A percentile compares a stretch with the other conserved stretches of the same genome.
phyloP scores from a whole-genome alignment of 2,888 invertebrate species.

The Chrysolina americana region DNA sequence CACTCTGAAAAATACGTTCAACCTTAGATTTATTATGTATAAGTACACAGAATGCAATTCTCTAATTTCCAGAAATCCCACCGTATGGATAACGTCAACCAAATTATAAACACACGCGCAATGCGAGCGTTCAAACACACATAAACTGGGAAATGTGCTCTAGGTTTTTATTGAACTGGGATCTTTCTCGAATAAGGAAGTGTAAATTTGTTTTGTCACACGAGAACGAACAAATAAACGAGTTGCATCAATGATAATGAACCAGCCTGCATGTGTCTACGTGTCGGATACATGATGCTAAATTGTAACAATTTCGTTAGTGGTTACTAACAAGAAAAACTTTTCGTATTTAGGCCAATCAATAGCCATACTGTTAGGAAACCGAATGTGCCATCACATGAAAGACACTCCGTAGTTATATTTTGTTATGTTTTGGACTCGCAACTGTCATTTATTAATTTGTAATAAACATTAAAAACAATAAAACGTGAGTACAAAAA shows the following conservation, averaged over 20 bases:
- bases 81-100: not conserved
- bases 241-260: constrained; percentile 28
- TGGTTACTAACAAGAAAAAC: not conserved
- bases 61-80: constrained; percentile 12
- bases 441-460: too few relatives aligned
- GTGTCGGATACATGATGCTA: not conserved
- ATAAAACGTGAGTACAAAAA: too few relatives aligned
- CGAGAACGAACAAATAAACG: constrained; percentile 34
- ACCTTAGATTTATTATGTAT: too few relatives aligned
- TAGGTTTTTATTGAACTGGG: constrained; percentile 3
- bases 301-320: constrained; percentile 3
- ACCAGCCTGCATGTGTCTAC: constrained; percentile 23
- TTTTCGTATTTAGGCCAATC: not conserved
- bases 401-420: too few relatives aligned
- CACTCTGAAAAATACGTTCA: too few relatives aligned
- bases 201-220: constrained; percentile 39
- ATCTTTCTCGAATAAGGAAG: constrained; percentile 30
- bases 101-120: not conserved
- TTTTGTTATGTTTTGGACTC: too few relatives aligned
- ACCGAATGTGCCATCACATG: too few relatives aligned
- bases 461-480: too few relatives aligned
- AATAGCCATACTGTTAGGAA: too few relatives aligned
- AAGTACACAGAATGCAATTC: not conserved
- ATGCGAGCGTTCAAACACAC: constrained; percentile 4
- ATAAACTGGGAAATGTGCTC: constrained; percentile 11